Percentiles rank a stretch among this genome's conserved stretches.
Evolutionary conservation across 2,888 invertebrate genomes (phyloP).

Genomic region (Leucania comma): DNA sequence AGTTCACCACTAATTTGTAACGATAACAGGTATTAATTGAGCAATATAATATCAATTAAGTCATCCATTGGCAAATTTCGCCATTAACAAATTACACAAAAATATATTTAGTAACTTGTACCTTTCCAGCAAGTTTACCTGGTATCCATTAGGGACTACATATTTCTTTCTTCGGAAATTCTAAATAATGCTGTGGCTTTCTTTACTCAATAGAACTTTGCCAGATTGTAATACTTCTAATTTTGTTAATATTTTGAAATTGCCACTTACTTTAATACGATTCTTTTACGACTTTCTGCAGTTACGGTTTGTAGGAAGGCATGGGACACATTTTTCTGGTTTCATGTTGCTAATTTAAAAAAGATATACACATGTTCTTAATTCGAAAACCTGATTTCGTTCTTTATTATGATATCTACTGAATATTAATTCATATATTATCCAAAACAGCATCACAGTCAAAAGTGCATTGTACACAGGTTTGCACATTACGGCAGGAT

Average conservation of each 20-base stretch:
- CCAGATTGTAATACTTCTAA: slow-evolving; percentile 1
- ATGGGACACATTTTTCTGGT: background rate
- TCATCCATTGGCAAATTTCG: slow-evolving; percentile 21
- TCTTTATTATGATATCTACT: background rate
- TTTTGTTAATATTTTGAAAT: slow-evolving; percentile 11
- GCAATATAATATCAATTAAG: slow-evolving; percentile 32
- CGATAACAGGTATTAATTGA: slow-evolving; percentile 24
- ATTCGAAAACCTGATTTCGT: background rate
- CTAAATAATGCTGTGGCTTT: background rate
- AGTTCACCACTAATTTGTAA: slow-evolving; percentile 17
- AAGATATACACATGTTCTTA: background rate
- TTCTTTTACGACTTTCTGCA: slow-evolving; percentile 7
- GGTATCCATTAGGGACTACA: slow-evolving; percentile 27
- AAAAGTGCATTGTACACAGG: slow-evolving; percentile 42
- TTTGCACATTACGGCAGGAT: slow-evolving; percentile 40
- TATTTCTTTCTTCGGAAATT: slow-evolving; percentile 1
- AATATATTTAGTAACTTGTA: slow-evolving; percentile 16
- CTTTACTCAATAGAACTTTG: background rate
- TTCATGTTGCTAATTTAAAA: background rate
- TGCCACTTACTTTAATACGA: slow-evolving; percentile 11
- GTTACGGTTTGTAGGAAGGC: background rate
- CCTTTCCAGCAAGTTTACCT: slow-evolving; percentile 1
- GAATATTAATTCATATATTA: background rate
- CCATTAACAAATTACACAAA: slow-evolving; percentile 42
- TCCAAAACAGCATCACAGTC: background rate